phyloP scores from a whole-genome alignment of 2,113 vertebrate genomes.

The Petrocephalus microphthalmus region DNA sequence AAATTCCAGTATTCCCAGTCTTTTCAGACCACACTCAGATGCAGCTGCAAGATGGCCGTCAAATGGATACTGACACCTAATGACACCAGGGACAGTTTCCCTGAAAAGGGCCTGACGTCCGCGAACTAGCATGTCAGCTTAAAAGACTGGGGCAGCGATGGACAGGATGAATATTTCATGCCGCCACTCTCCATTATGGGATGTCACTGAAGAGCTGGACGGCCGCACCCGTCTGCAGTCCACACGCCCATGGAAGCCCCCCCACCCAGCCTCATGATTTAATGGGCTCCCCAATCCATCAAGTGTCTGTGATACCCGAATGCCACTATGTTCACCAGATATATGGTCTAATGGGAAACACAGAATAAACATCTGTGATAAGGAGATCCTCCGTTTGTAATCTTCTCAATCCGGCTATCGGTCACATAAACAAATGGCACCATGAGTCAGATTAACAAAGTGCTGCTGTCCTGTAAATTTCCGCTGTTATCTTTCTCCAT shows the following conservation, averaged over 20 bases:
- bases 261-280: conserved; percentile 19
- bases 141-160: neutral
- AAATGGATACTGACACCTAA: conserved; percentile 10
- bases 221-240: neutral
- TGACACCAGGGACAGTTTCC: neutral
- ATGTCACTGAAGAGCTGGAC: conserved; percentile 9
- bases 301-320: conserved; percentile 28
- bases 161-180: conserved; percentile 22
- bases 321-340: conserved; percentile 22
- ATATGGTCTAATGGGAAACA: conserved; percentile 22
- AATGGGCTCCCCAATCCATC: conserved; percentile 27
- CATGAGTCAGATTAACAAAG: neutral
- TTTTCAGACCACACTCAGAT: neutral
- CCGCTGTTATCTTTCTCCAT: neutral
- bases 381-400: conserved; percentile 11
- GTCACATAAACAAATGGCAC: neutral
- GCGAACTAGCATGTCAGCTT: conserved; percentile 21
- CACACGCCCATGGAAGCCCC: neutral
- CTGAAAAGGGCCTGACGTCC: neutral
- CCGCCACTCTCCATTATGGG: conserved; percentile 18
- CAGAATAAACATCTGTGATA: conserved; percentile 18
- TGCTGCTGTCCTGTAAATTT: neutral
- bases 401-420: neutral
- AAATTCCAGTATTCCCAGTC: neutral
- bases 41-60: neutral